phyloP scores from a whole-genome alignment of 2,797 vertebrate species.

The Siniperca obscura region DNA sequence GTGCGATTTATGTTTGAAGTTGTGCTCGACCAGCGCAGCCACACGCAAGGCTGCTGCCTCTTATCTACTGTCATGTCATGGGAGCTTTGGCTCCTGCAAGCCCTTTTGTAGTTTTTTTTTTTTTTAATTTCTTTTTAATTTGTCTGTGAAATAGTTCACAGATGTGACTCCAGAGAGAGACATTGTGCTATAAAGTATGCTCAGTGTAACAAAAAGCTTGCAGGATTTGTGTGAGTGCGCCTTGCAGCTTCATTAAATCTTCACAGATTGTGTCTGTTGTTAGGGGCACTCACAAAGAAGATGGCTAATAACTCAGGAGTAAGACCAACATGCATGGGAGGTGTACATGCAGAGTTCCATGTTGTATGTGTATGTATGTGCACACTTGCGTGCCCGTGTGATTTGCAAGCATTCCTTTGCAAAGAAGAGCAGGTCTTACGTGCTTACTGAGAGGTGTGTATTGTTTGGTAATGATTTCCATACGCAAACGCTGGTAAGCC shows the following conservation, averaged over 20 bases:
- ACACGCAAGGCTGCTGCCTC: conserved; percentile 57
- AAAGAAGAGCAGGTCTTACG: neutral
- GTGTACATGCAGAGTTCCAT: neutral
- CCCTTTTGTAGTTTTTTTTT: conserved; percentile 8
- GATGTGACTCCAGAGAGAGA: conserved; percentile 52
- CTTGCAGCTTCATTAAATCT: conserved; percentile 26
- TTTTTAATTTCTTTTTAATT: conserved; percentile 35
- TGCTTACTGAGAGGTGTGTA: conserved; percentile 6
- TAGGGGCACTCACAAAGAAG: conserved; percentile 3
- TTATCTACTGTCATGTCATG: conserved; percentile 67
- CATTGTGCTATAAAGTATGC: conserved; percentile 33
- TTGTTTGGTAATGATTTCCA: conserved; percentile 22
- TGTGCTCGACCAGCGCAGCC: conserved; percentile 44
- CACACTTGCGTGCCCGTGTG: neutral
- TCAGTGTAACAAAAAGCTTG: conserved; percentile 20
- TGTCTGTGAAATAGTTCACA: conserved; percentile 64
- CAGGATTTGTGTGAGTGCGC: conserved; percentile 3
- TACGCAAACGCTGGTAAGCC: conserved; percentile 8
- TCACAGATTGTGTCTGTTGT: conserved; percentile 13
- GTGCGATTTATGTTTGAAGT: conserved; percentile 70
- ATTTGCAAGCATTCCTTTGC: conserved; percentile 17
- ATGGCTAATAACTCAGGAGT: conserved; percentile 8
- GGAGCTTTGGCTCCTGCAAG: conserved; percentile 57
- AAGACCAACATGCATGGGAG: neutral
- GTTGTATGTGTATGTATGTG: neutral